Conservation (phyloP, 2,888 invertebrate species). For the Troides aeacus region DNA sequence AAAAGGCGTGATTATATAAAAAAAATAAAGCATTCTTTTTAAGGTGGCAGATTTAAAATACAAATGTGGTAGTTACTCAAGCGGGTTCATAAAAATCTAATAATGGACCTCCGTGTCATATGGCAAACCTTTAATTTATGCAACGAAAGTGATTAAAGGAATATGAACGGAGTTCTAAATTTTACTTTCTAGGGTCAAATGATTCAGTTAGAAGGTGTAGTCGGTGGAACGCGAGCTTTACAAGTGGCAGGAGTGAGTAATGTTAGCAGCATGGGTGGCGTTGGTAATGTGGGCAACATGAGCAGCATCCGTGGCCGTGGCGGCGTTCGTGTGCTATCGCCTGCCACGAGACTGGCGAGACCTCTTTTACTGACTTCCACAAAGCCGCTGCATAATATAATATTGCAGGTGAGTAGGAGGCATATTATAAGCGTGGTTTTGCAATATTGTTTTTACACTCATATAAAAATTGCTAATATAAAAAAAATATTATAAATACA, state of each 20-base stretch:
- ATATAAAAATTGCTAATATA: too few species aligned
- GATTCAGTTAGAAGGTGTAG: conserved; percentile 61
- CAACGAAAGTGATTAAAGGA: too few species aligned
- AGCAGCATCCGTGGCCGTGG: conserved; percentile 38
- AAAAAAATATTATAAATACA: too few species aligned
- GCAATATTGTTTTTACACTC: too few species aligned
- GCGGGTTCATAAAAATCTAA: too few species aligned
- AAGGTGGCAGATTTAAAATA: too few species aligned
- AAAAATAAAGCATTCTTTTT: too few species aligned
- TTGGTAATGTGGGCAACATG: conserved; percentile 32
- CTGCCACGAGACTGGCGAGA: conserved; percentile 50
- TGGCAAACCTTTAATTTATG: too few species aligned
- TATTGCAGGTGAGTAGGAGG: conserved; percentile 56
- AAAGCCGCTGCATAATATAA: conserved; percentile 68
- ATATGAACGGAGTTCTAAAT: not conserved
- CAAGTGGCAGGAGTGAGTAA: conserved; percentile 26
- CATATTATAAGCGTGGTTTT: too few species aligned
- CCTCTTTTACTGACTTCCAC: conserved; percentile 61
- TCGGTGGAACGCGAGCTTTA: conserved; percentile 36
- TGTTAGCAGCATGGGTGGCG: conserved; percentile 29
- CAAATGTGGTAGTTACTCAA: too few species aligned
- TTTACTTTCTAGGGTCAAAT: conserved; percentile 56
- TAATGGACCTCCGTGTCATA: too few species aligned
- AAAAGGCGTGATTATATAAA: too few species aligned
- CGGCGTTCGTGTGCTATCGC: conserved; percentile 57